Conservation (phyloP, 2,888 invertebrate species). For the Epinotia nisella region DNA sequence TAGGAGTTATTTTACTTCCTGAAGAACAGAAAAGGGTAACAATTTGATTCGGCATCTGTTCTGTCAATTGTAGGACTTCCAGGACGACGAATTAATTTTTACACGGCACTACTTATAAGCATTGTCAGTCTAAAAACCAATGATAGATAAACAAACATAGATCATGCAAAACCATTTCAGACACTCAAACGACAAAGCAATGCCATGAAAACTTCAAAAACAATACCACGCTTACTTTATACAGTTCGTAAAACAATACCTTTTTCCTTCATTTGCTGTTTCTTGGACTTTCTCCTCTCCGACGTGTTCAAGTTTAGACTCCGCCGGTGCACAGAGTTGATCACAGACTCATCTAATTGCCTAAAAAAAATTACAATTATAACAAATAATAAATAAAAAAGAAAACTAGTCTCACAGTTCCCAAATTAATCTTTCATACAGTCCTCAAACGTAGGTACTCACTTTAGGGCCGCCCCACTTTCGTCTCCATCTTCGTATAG, state of each 20-base stretch:
- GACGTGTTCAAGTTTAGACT: conserved; percentile 78
- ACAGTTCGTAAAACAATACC: conserved; percentile 75
- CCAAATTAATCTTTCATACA: not conserved
- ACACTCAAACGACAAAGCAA: conserved; percentile 7
- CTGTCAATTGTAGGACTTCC: not conserved
- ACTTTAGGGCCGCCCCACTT: conserved; percentile 85
- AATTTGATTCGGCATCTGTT: too few species aligned
- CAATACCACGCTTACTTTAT: conserved; percentile 2
- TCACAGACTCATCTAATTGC: conserved; percentile 87
- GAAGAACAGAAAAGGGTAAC: not conserved
- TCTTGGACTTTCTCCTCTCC: conserved; percentile 90
- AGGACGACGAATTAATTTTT: not conserved
- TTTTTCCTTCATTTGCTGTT: conserved; percentile 87
- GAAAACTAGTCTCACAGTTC: not conserved
- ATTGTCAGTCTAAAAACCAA: not conserved
- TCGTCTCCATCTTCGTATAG: conserved; percentile 92
- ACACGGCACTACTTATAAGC: not conserved
- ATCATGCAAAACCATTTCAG: conserved; percentile 16
- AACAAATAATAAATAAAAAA: not conserved
- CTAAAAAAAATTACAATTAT: conserved; percentile 60
- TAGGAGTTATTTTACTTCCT: not conserved
- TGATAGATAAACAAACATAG: not conserved
- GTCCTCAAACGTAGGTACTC: conserved; percentile 54
- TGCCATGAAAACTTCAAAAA: conserved; percentile 12
- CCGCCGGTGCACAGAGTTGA: conserved; percentile 88